These are phyloP conservation scores for Saccostrea echinata DNA, from an alignment of 1,140 invertebrate species.

Conservation along the genomic window DNA sequence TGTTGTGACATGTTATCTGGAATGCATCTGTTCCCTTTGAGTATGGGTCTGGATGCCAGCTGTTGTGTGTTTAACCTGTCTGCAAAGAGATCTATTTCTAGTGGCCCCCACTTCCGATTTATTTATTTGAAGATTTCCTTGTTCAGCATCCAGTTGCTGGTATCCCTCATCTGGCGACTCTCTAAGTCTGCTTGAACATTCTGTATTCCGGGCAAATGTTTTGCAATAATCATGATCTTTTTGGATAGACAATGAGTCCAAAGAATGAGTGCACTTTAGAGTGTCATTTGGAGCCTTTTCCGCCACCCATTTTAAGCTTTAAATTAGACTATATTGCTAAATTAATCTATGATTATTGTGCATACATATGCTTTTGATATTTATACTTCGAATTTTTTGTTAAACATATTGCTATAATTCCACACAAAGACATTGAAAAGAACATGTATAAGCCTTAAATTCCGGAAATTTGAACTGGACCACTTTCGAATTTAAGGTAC, in stretches of 20 bases:
- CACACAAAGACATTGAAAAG: no score
- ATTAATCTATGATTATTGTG: no score
- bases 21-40: conserved; percentile 10
- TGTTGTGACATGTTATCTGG: conserved; percentile 30
- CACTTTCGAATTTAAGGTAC: no score
- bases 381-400: no score
- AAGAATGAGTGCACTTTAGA: no score
- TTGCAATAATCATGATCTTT: neutral
- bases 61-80: conserved; percentile 36
- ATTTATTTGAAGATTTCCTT: conserved; percentile 37
- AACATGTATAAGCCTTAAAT: no score
- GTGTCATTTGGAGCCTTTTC: no score
- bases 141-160: conserved; percentile 39
- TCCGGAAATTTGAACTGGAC: no score
- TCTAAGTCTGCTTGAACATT: conserved; percentile 33
- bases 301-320: no score
- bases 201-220: neutral
- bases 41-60: conserved; percentile 24
- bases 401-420: no score
- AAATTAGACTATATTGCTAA: no score
- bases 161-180: neutral
- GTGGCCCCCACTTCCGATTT: neutral
- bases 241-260: neutral
- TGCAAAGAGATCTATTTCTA: conserved; percentile 32
- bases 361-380: no score